phyloP scores from a whole-genome alignment of 2,113 vertebrate genomes.

The Arothron firmamentum region DNA sequence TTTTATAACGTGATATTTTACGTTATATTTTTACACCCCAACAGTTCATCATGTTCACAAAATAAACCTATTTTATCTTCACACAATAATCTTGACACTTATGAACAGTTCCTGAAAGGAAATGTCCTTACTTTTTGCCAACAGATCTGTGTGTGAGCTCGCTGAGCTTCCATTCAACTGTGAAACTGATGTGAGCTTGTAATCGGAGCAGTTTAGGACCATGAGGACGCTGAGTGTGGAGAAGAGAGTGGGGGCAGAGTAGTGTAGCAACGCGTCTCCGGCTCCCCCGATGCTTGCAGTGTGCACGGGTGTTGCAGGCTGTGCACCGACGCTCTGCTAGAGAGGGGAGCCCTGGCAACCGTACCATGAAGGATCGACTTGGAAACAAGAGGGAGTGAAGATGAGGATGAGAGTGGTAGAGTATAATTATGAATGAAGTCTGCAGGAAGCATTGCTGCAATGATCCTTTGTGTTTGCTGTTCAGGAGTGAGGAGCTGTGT shows the following conservation, averaged over 20 bases:
- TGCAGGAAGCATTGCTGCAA: constrained; percentile 12
- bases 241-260: constrained; percentile 28
- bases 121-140: no score
- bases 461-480: constrained; percentile 10
- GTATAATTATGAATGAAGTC: constrained; percentile 24
- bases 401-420: constrained; percentile 69
- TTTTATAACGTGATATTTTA: no score
- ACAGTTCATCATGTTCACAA: no score
- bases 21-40: no score
- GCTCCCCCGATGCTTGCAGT: constrained; percentile 1
- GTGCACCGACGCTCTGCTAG: constrained; percentile 7
- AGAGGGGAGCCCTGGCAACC: constrained; percentile 4
- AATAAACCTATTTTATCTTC: no score
- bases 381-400: constrained; percentile 38
- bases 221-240: constrained; percentile 44
- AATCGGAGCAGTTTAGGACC: constrained; percentile 47
- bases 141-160: no score
- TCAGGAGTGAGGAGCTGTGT: constrained; percentile 23
- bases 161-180: constrained; percentile 13
- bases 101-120: no score
- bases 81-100: no score
- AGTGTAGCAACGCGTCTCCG: constrained; percentile 10
- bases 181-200: background rate
- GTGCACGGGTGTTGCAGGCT: constrained; percentile 35
- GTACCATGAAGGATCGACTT: constrained; percentile 32